Conservation (phyloP, 2,113 vertebrate species). For the Clupea harengus region DNA sequence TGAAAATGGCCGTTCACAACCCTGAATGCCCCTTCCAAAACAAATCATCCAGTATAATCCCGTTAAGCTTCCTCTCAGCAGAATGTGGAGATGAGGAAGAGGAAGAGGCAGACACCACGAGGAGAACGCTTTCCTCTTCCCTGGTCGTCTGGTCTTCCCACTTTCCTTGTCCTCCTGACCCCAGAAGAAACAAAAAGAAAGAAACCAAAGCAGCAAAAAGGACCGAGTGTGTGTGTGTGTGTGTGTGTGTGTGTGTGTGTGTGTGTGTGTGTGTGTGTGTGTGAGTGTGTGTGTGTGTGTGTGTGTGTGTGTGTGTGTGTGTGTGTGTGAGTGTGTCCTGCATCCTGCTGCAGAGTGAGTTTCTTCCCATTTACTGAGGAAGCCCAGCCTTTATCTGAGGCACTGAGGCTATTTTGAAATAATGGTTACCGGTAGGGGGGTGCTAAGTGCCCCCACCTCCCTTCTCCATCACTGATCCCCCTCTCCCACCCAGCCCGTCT, state of each 20-base stretch:
- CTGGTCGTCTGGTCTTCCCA: neutral
- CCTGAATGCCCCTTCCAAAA: neutral
- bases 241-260: too few species aligned
- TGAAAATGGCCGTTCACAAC: neutral
- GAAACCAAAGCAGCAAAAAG: neutral
- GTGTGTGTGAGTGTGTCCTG: too few species aligned
- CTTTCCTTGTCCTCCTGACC: neutral
- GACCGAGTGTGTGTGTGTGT: too few species aligned
- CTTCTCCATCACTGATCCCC: neutral
- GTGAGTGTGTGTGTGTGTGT: too few species aligned
- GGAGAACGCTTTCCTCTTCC: neutral
- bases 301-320: too few species aligned
- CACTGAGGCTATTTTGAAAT: neutral
- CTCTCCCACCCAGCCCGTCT: neutral
- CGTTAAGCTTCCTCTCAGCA: neutral
- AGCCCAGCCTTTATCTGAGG: neutral
- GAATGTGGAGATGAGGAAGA: neutral
- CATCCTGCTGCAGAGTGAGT: too few species aligned
- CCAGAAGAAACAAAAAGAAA: neutral
- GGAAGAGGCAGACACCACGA: neutral
- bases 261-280: too few species aligned
- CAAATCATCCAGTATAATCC: neutral
- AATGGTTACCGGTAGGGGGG: neutral
- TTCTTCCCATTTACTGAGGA: neutral
- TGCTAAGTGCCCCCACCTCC: neutral